Evolutionary conservation across 2,888 invertebrate genomes (phyloP).

Genomic region (Bursaphelenchus okinawaensis): DNA sequence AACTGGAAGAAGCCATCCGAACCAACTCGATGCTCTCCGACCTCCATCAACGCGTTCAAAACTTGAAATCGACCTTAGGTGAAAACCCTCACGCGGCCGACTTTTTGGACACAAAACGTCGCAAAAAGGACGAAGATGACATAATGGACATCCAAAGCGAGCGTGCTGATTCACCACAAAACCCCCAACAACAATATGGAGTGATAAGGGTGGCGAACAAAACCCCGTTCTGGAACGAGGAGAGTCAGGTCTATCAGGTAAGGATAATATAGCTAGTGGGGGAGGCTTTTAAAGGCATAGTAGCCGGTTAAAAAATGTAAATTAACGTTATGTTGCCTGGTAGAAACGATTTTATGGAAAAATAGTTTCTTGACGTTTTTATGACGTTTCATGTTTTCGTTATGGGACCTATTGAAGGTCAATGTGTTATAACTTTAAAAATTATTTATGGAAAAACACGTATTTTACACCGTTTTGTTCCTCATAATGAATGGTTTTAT

Average conservation of each 20-base stretch:
- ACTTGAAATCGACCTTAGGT: slow-evolving; percentile 30
- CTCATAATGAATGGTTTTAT: too few relatives aligned
- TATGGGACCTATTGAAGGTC: neutral
- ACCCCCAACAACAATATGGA: neutral
- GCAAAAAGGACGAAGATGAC: neutral
- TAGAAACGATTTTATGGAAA: neutral
- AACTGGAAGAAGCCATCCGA: slow-evolving; percentile 31
- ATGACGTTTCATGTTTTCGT: neutral
- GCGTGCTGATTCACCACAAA: slow-evolving; percentile 4
- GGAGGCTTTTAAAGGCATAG: too few relatives aligned
- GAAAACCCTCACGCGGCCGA: slow-evolving; percentile 20
- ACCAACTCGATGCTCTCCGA: slow-evolving; percentile 30
- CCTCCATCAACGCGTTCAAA: slow-evolving; percentile 33
- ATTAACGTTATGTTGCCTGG: too few relatives aligned
- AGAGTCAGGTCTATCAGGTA: slow-evolving; percentile 94
- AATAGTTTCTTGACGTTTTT: neutral
- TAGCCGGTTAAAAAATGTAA: too few relatives aligned
- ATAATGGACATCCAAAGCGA: slow-evolving; percentile 5
- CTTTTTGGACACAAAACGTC: slow-evolving; percentile 7
- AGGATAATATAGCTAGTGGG: too few relatives aligned
- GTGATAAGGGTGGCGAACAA: slow-evolving; percentile 68
- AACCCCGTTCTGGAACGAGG: slow-evolving; percentile 96
- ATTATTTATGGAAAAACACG: too few relatives aligned
- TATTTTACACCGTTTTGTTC: too few relatives aligned
- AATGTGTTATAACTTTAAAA: too few relatives aligned